Base-by-base conservation (phyloP, 2,113 vertebrate genomes). In the Tricholaema leucomelas region DNA sequence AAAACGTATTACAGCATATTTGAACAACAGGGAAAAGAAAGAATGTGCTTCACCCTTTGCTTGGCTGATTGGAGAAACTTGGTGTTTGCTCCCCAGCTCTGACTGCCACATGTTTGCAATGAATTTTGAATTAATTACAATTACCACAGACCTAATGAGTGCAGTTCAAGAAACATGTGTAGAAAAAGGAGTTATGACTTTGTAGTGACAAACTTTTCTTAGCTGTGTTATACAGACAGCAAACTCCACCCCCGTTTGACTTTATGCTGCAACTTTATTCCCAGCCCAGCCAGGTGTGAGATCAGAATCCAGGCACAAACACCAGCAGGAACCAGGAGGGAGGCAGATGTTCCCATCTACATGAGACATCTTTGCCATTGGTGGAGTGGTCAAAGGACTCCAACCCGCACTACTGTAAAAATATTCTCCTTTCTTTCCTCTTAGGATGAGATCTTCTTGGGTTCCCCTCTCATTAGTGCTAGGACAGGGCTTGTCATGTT, bases 391-490 rank as follows among this genome's bases (percentile, higher is more conserved):
- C 24, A 79, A 55, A 3, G 12, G 9, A 69, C 21, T 61, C 31
- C 48, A 60, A 35, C 9, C 12, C 16, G 19, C 1, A 0, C 3
- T 81, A 9, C 24, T 42, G 27, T 60, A 30, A 42, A 72, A 84
- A 61, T 4, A n/a, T 48, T 24, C 9, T 61, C 4, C 27, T 71
- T 65, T 61, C n/a, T 8, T 5, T 92, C n/a, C 8, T 77, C 0
- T 0, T 55, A 28, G 54, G 15, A 54, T 54, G 25, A 28, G 15
- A 54, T 54, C 52, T 11, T 48, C 46, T 48, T 48, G 46, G 46
- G 46, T 23, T 54, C 28, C 9, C 77, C 0, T 0, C 18, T 15
- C 42, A 7, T 21, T 63, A 50, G 17, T 36, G 13, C 38, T 27
- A 46, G 31, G 50, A n/a, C 17, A 65, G 17, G 14, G 38, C 15